A percentile compares a stretch with the other conserved stretches of the same genome.
These are phyloP conservation scores for Halocaridina rubra DNA, from an alignment of 2,888 invertebrate species.

Conservation along the genomic window DNA sequence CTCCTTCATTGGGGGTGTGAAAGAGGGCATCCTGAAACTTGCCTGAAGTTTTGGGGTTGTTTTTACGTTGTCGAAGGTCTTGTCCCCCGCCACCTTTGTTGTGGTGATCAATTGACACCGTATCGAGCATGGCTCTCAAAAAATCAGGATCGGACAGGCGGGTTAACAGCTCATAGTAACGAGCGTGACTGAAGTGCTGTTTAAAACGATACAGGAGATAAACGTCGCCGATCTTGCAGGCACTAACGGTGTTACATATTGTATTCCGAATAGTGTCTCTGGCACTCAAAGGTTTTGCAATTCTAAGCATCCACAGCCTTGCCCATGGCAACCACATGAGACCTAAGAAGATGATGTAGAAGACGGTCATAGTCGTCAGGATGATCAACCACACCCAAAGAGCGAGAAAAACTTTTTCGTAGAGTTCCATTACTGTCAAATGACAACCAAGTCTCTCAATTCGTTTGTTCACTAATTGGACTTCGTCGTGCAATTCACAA, in stretches of 20 bases:
- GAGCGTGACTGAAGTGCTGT: conserved; percentile 62
- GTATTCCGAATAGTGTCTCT: conserved; percentile 56
- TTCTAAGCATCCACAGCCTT: conserved; percentile 44
- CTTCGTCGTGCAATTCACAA: conserved; percentile 54
- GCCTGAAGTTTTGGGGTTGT: conserved; percentile 57
- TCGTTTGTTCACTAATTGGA: conserved; percentile 57
- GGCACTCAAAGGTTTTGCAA: conserved; percentile 56
- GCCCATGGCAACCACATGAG: conserved; percentile 59
- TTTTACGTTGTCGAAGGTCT: conserved; percentile 57
- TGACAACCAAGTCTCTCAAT: conserved; percentile 61
- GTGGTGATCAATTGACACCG: conserved; percentile 59
- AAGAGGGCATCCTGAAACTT: conserved; percentile 61
- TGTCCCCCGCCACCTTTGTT: conserved; percentile 36
- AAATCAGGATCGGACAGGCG: conserved; percentile 61
- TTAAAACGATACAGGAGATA: conserved; percentile 61
- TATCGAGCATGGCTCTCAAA: conserved; percentile 48
- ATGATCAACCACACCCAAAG: conserved; percentile 62
- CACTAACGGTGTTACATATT: conserved; percentile 50
- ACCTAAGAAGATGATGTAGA: conserved; percentile 57
- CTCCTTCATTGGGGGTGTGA: conserved; percentile 51
- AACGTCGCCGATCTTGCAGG: conserved; percentile 62
- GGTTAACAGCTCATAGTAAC: conserved; percentile 60
- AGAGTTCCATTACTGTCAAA: conserved; percentile 62
- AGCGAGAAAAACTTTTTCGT: conserved; percentile 61
- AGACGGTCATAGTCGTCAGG: conserved; percentile 51